Base-by-base conservation (phyloP, 1,140 invertebrate species). In the Triops longicaudatus region DNA sequence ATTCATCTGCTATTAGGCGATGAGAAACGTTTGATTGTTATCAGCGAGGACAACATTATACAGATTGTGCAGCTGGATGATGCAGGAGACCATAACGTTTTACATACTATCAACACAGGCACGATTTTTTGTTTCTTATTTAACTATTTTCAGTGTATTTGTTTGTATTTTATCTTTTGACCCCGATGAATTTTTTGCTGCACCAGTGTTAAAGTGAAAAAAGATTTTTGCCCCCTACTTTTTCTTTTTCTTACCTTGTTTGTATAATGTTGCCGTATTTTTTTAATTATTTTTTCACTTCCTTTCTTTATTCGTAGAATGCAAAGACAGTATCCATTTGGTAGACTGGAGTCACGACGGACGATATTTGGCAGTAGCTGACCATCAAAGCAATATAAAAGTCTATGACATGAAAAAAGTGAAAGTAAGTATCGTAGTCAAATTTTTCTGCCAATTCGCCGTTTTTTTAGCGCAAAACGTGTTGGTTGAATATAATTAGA, bases 341-440 rank as follows among this genome's bases (percentile, higher is more conserved):
- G 80, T 89, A 12, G 79, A 80, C 6, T 76, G 89, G 74, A 91
- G 90, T 1, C 82, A 83, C 0, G 87, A 88, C 76, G 86, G 83
- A 73, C 87, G 87, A 73, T 91, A 89, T 81, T 79, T 93, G 7
- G 85, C 90, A 5, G 87, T 86, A 10, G 87, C 87, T 0, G 91
- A 92, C 82, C 81, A 84, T 2, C 80, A 84, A 43, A 86, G 88
- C 43, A 84, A 86, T 74, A 87, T 93, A 37, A 87, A 85, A 3
- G 84, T 91, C 3, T 41, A 85, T 81, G 74, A 83, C 84, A 79
- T 88, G 82, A 75, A 85, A 26, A 50, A 44, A 14, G 14, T 73
- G 26, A 27, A 26, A 50, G 31, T 78, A 74, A 72, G 75, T 72
- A 28, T 26, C 9, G 74, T 73, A 26, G 3, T 75, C 75, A 63